These are phyloP conservation scores for Ptiloglossa arizonensis DNA, from an alignment of 1,140 invertebrate species.

Conservation along the genomic window DNA sequence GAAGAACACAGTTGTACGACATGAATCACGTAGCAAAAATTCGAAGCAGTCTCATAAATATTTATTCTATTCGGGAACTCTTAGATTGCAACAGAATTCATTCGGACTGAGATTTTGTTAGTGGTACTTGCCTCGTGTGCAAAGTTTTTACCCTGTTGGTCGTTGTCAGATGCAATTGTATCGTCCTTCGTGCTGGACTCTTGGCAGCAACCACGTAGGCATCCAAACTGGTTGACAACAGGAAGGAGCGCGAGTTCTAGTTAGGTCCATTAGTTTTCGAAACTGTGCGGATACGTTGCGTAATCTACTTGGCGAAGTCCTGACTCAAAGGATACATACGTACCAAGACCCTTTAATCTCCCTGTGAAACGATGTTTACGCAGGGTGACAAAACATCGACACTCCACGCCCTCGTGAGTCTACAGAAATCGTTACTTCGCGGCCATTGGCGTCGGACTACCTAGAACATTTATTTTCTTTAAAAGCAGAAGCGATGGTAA, in stretches of 20 bases:
- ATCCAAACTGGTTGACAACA: neutral
- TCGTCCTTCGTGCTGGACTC: neutral
- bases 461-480: neutral
- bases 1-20: no score
- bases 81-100: neutral
- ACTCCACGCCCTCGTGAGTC: neutral
- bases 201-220: neutral
- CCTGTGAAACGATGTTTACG: neutral
- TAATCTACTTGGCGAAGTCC: neutral
- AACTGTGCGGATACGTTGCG: neutral
- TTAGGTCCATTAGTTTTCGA: neutral
- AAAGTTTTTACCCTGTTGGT: constrained; percentile 4
- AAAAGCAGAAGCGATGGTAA: neutral
- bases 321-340: neutral
- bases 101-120: neutral
- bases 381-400: neutral
- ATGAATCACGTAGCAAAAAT: neutral
- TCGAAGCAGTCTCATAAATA: neutral
- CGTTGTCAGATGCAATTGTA: neutral
- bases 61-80: neutral
- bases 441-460: neutral
- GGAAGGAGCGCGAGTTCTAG: neutral
- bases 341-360: neutral
- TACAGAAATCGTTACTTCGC: neutral
- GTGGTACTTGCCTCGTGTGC: neutral